These are phyloP conservation scores for Eretmochelys imbricata DNA, from an alignment of 2,113 vertebrate species.

Conservation along the genomic window DNA sequence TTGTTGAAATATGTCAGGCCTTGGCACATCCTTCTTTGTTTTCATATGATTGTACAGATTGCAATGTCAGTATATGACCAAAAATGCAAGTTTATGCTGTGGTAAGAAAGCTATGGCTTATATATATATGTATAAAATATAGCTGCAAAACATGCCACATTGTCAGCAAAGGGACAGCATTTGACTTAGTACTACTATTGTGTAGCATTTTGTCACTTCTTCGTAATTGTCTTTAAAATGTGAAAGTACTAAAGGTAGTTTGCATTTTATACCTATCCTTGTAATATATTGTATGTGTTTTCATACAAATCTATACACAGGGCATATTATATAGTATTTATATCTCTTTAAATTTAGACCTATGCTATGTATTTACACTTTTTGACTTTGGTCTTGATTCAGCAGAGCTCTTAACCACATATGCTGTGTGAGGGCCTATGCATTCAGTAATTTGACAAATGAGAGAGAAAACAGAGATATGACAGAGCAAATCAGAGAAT, in stretches of 20 bases:
- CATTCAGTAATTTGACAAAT: background rate
- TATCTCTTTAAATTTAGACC: background rate
- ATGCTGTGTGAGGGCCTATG: no score
- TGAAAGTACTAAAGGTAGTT: background rate
- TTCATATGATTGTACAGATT: constrained; percentile 71
- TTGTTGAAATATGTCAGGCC: constrained; percentile 72
- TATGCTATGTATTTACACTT: background rate
- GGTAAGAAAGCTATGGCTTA: constrained; percentile 51
- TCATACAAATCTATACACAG: fast-evolving
- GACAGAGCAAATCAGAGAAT: background rate
- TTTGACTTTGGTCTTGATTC: background rate
- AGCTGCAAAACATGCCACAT: background rate
- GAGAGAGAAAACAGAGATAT: background rate
- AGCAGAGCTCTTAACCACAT: background rate
- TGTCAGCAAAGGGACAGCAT: constrained; percentile 12
- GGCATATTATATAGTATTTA: background rate
- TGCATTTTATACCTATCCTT: background rate
- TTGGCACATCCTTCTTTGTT: constrained; percentile 72
- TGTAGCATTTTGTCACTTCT: constrained; percentile 7
- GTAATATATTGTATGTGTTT: background rate
- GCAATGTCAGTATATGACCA: constrained; percentile 70
- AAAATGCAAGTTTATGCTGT: constrained; percentile 12
- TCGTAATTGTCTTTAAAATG: background rate
- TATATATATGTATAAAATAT: background rate
- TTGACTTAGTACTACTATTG: constrained; percentile 23